Conservation (phyloP, 1,140 invertebrate genomes). For the Lordiphosa clarofinis region DNA sequence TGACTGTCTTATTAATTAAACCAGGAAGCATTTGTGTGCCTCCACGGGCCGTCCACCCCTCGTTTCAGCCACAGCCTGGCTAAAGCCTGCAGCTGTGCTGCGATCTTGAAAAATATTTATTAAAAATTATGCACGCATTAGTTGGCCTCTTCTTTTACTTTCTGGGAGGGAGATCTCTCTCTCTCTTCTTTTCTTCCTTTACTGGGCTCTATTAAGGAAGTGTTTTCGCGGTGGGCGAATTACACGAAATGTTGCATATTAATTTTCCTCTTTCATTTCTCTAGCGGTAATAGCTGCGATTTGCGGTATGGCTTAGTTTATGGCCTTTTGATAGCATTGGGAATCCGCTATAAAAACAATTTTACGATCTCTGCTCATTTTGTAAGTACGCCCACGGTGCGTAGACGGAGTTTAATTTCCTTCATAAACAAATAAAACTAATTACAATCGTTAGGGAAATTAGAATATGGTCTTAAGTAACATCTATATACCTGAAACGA, state of each 20-base stretch:
- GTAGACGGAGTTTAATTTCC: conserved; percentile 42
- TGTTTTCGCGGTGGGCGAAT: conserved; percentile 63
- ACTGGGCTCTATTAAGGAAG: conserved; percentile 60
- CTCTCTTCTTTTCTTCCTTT: conserved; percentile 2
- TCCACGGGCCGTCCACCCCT: conserved; percentile 22
- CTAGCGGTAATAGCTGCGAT: conserved; percentile 33
- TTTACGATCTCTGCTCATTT: conserved; percentile 36
- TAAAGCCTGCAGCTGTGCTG: conserved; percentile 40
- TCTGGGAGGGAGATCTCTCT: neutral
- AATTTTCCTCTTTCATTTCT: conserved; percentile 35
- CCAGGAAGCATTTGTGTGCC: conserved; percentile 59
- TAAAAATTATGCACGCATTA: conserved; percentile 78
- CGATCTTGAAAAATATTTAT: conserved; percentile 75
- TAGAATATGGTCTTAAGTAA: conserved; percentile 38
- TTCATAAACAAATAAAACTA: conserved; percentile 46
- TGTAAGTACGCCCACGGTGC: conserved; percentile 43
- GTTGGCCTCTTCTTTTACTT: conserved; percentile 19
- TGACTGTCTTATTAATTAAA: conserved; percentile 63
- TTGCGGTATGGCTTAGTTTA: conserved; percentile 48
- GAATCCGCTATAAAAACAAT: conserved; percentile 56
- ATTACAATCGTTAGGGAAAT: conserved; percentile 35
- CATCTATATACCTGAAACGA: conserved; percentile 1
- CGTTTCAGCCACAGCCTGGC: conserved; percentile 5
- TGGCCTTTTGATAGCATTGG: conserved; percentile 48
- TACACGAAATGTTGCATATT: conserved; percentile 70